A percentile compares a stretch with the other conserved stretches of the same genome.
These are phyloP conservation scores for Microctenopoma steveboyesi DNA, from an alignment of 2,797 vertebrate species.

Conservation along the genomic window DNA sequence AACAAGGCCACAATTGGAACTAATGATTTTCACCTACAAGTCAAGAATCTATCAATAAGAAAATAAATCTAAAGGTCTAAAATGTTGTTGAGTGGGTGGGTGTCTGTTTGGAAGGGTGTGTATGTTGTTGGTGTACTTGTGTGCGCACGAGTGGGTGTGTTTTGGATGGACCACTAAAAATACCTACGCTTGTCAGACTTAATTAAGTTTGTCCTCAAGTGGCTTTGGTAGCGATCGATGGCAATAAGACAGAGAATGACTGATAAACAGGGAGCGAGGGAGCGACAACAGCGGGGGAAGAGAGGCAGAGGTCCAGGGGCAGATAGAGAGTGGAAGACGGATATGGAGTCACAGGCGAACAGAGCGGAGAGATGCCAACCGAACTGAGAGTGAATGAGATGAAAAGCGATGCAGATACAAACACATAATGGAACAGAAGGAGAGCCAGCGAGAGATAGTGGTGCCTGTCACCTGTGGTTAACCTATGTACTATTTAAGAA, in stretches of 20 bases:
- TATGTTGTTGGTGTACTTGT: background rate
- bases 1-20: conserved; percentile 39
- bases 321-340: conserved; percentile 40
- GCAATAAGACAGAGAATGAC: conserved; percentile 59
- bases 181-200: conserved; percentile 70
- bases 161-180: conserved; percentile 63
- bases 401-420: conserved; percentile 19
- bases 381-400: conserved; percentile 31
- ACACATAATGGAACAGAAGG: background rate
- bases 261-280: conserved; percentile 65
- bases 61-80: conserved; percentile 8
- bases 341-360: conserved; percentile 52
- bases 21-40: conserved; percentile 32
- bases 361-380: conserved; percentile 23
- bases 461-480: conserved; percentile 33
- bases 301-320: conserved; percentile 33
- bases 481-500: no score
- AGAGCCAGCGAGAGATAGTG: conserved; percentile 15
- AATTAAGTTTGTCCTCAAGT: conserved; percentile 70
- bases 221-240: conserved; percentile 61
- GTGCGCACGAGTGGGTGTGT: conserved; percentile 6
- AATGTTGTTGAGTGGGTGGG: background rate
- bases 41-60: conserved; percentile 17
- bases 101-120: background rate
- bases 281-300: conserved; percentile 51